Evolutionary conservation across 2,113 vertebrate species (phyloP).

Genomic region (Nerophis ophidion): DNA sequence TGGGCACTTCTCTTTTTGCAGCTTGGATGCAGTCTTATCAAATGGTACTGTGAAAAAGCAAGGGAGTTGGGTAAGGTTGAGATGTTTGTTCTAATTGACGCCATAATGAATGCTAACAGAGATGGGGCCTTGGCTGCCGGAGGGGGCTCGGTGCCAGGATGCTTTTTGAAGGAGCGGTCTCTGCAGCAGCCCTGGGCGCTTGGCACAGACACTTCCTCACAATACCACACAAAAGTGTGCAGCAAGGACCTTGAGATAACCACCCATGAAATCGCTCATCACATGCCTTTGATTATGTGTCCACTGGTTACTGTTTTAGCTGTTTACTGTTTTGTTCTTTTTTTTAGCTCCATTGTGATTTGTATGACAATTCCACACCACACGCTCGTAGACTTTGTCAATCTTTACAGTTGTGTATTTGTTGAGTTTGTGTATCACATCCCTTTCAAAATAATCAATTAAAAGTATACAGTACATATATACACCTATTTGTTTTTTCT

Average conservation of each 20-base stretch:
- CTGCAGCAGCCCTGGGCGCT: constrained; percentile 67
- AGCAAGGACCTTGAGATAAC: constrained; percentile 71
- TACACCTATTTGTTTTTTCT: too few species aligned
- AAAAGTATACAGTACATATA: too few species aligned
- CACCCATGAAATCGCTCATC: constrained; percentile 72
- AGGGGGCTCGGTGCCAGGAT: constrained; percentile 68
- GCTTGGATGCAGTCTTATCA: constrained; percentile 67
- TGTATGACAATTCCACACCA: constrained; percentile 35
- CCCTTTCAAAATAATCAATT: too few species aligned
- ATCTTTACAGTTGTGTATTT: constrained; percentile 33
- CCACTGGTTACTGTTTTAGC: constrained; percentile 70
- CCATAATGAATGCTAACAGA: constrained; percentile 72
- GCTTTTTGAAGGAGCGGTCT: constrained; percentile 68
- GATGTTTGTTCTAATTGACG: constrained; percentile 78
- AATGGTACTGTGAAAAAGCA: constrained; percentile 65
- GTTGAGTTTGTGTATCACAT: constrained; percentile 21
- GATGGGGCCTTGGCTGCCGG: constrained; percentile 61
- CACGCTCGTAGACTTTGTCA: constrained; percentile 44
- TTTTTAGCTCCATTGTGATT: constrained; percentile 53
- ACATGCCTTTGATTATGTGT: constrained; percentile 70
- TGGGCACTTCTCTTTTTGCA: constrained; percentile 60
- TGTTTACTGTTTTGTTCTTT: constrained; percentile 12
- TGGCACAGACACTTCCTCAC: constrained; percentile 61
- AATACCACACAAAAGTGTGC: constrained; percentile 67
- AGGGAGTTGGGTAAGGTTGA: constrained; percentile 64